Conservation (phyloP, 1,140 invertebrate genomes). For the Meloidogyne chitwoodi region DNA sequence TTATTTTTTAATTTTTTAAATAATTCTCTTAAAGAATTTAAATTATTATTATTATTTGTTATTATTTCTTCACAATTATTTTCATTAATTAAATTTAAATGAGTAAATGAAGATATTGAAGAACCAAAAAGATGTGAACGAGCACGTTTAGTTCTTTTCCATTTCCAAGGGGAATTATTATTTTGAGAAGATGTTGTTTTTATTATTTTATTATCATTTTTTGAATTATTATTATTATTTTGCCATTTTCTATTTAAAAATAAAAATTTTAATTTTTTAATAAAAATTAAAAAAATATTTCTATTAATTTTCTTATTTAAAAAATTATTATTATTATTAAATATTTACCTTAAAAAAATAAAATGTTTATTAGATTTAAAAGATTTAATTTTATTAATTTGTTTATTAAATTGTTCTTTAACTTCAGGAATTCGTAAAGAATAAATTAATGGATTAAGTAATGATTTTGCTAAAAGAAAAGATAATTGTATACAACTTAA, state of each 20-base stretch:
- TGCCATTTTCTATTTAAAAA: too few species aligned
- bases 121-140: background rate
- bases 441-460: conserved; percentile 49
- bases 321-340: too few species aligned
- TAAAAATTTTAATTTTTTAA: too few species aligned
- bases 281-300: too few species aligned
- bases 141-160: background rate
- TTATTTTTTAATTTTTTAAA: background rate
- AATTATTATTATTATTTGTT: background rate
- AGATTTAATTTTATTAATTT: background rate
- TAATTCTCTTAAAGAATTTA: background rate
- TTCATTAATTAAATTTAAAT: background rate
- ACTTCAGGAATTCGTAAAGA: conserved; percentile 49
- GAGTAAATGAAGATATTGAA: background rate
- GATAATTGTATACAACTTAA: conserved; percentile 40
- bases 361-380: too few species aligned
- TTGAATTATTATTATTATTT: too few species aligned
- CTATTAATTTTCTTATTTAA: too few species aligned
- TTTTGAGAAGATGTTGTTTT: background rate
- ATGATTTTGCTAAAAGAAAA: conserved; percentile 46
- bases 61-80: background rate
- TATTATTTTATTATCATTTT: background rate
- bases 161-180: background rate
- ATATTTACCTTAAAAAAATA: too few species aligned
- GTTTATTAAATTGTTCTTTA: conserved; percentile 7